Evolutionary conservation across 2,797 vertebrate genomes (phyloP).

Genomic region (Pempheris klunzingeri): DNA sequence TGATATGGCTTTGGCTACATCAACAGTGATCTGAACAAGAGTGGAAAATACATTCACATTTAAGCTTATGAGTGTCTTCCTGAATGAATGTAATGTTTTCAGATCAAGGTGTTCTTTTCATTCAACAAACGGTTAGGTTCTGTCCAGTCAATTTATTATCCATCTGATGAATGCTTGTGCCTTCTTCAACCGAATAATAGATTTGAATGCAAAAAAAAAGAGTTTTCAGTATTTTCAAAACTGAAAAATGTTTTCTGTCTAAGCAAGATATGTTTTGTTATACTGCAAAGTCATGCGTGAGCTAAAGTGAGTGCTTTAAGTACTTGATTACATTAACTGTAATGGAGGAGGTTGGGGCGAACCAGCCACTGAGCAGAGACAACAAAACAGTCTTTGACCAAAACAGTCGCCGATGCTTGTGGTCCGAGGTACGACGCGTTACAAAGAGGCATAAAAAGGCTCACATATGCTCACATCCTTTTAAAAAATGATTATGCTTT

Average conservation of each 20-base stretch:
- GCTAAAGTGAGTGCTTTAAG: slow-evolving; percentile 54
- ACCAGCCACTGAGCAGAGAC: slow-evolving; percentile 57
- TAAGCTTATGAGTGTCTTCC: slow-evolving; percentile 11
- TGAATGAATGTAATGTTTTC: slow-evolving; percentile 11
- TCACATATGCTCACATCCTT: slow-evolving; percentile 45
- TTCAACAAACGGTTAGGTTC: background rate
- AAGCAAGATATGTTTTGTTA: slow-evolving; percentile 54
- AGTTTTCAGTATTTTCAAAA: slow-evolving; percentile 1
- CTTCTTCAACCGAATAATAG: slow-evolving; percentile 1
- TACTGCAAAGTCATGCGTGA: slow-evolving; percentile 55
- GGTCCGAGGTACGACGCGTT: slow-evolving; percentile 64
- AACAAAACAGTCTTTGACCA: slow-evolving; percentile 74
- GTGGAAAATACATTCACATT: slow-evolving; percentile 4
- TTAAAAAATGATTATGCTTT: slow-evolving; percentile 47
- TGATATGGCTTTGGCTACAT: slow-evolving; percentile 66
- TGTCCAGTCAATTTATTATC: background rate
- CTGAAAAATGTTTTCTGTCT: slow-evolving; percentile 26
- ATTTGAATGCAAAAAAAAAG: slow-evolving; percentile 11
- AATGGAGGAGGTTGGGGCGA: slow-evolving; percentile 53
- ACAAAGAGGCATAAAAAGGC: slow-evolving; percentile 66
- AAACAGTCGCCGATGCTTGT: slow-evolving; percentile 68
- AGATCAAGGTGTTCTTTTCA: background rate
- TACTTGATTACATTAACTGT: slow-evolving; percentile 57
- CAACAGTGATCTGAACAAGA: slow-evolving; percentile 16
- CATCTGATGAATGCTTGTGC: background rate